Base-by-base conservation (phyloP, 2,113 vertebrate genomes). In the Rattus rattus region DNA sequence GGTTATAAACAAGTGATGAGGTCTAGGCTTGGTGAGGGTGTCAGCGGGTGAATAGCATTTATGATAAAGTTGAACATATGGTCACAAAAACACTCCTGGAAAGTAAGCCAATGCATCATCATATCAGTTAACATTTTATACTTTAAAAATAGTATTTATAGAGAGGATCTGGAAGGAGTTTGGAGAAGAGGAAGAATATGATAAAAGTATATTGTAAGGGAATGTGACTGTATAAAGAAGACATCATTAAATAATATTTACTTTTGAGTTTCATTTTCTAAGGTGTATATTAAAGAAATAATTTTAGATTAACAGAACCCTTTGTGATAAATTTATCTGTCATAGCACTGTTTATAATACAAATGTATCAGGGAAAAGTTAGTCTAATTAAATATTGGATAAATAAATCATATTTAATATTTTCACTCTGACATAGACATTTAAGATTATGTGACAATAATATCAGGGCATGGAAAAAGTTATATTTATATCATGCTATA, bases 381-480 rank as follows among this genome's bases (percentile, higher is more conserved):
- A 91, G 85, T 47, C 47, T 72, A 91, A 87, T 11, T 47, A 63
- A 70, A 90, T 19, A 49, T 13, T 97, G 43, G 2, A 56, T 76
- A 95, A 95, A 43, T 87, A 93, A 96, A 90, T 84, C 63, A 92
- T 30, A 90, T n/a, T 72, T 88, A 72, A 43, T 88, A n/a, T 67
- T 52, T 47, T 52, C 6, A 56, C 11, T 7, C 17, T 10, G 43
- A 56, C 52, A 2, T 16, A 91, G 47, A 94, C 17, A 94, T 91
- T 69, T 20, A 95, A 92, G 83, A 96, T 56, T 96, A 80, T 79
- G 54, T 87, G 20, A 69, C 67, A 69, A 70, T 70, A 90, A 91
- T 89, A 72, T 63, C 22, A 84, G 76, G 77, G 49, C 1, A 73
- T 67, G 43, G 24, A 81, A 94, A 87, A n/a, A 84, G 30, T 93